A percentile compares a stretch with the other conserved stretches of the same genome.
These are phyloP conservation scores for Anthonomus grandis DNA, from an alignment of 1,140 invertebrate species.

Conservation along the genomic window DNA sequence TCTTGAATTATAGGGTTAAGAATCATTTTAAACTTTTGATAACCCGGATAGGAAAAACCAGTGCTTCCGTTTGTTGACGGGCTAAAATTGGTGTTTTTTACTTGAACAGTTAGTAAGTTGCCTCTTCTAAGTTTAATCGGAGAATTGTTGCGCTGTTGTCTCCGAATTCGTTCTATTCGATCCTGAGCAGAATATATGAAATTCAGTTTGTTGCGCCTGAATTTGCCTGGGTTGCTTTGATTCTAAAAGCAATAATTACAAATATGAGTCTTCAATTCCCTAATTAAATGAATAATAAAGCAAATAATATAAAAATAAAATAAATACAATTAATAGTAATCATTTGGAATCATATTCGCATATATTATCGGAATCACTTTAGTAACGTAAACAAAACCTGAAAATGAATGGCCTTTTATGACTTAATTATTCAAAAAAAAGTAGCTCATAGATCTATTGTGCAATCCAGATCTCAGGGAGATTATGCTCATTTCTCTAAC, in stretches of 20 bases:
- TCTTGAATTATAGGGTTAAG: conserved; percentile 18
- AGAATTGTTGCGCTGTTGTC: background rate
- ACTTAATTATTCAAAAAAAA: no score
- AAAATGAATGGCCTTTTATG: no score
- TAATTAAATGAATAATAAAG: no score
- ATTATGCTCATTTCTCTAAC: no score
- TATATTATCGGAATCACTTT: no score
- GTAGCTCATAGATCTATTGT: no score
- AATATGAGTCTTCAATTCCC: no score
- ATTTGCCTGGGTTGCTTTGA: background rate
- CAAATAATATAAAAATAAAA: no score
- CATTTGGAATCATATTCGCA: no score
- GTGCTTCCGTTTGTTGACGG: background rate
- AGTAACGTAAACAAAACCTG: no score
- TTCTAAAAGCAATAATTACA: background rate
- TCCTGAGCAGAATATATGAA: conserved; percentile 2
- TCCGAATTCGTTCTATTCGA: conserved; percentile 1
- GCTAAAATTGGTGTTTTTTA: conserved; percentile 11
- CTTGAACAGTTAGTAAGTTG: conserved; percentile 23
- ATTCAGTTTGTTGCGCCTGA: background rate
- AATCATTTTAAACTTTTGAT: conserved; percentile 19
- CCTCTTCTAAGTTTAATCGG: conserved; percentile 7
- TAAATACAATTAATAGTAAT: background rate
- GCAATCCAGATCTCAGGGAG: no score
- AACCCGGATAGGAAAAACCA: background rate